phyloP scores from a whole-genome alignment of 2,888 invertebrate genomes.

The Pachycephus smyrnensis region DNA sequence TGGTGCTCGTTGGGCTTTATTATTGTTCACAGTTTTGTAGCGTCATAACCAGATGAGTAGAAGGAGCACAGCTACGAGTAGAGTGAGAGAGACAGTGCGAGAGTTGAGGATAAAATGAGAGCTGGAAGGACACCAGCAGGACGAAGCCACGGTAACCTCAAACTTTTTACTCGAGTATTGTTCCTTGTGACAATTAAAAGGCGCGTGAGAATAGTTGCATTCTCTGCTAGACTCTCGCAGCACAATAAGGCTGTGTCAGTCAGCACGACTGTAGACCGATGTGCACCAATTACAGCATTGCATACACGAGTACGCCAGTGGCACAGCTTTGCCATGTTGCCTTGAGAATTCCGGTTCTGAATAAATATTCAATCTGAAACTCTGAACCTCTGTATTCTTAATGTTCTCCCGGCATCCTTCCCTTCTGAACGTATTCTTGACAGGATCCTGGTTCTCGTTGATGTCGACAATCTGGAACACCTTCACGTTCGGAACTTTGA shows the following conservation, averaged over 20 bases:
- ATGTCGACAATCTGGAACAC: not conserved
- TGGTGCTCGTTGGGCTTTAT: conserved; percentile 23
- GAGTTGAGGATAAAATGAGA: not conserved
- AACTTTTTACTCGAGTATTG: conserved; percentile 27
- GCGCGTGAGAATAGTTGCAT: not conserved
- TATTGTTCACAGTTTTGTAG: conserved; percentile 32
- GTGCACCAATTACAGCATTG: too few relatives aligned
- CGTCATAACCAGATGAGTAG: conserved; percentile 29
- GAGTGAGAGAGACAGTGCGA: not conserved
- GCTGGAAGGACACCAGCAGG: not conserved
- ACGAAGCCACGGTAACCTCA: not conserved
- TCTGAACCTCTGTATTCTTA: not conserved
- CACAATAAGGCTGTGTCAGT: too few relatives aligned
- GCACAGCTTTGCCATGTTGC: too few relatives aligned
- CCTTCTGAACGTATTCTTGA: not conserved
- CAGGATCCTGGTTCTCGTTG: not conserved
- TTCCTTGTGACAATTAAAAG: conserved; percentile 21
- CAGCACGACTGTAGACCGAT: too few relatives aligned
- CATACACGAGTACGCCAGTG: too few relatives aligned
- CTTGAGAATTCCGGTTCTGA: too few relatives aligned
- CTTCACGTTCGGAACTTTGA: not conserved
- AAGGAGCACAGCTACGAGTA: not conserved
- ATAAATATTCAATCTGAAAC: not conserved
- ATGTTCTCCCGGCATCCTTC: not conserved
- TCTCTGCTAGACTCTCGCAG: too few relatives aligned